Conservation (phyloP, 2,113 vertebrate species). For the Callocephalon fimbriatum region DNA sequence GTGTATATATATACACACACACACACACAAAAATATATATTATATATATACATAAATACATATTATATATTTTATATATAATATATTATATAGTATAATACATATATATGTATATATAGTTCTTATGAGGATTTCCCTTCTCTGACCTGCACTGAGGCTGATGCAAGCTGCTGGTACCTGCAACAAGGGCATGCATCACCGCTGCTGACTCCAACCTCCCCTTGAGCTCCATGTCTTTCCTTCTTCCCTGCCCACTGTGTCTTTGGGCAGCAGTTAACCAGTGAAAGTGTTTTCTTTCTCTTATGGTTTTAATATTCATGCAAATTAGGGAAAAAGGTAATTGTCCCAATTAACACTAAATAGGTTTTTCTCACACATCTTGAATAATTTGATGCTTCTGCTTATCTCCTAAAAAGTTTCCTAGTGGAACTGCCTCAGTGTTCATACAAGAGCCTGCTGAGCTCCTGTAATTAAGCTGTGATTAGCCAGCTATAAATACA, state of each 20-base stretch:
- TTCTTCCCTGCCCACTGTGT: background rate
- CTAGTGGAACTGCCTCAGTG: constrained; percentile 66
- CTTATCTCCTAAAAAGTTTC: constrained; percentile 80
- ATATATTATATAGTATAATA: no score
- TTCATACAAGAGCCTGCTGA: constrained; percentile 69
- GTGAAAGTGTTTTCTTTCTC: background rate
- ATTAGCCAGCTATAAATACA: constrained; percentile 76
- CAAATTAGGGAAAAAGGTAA: constrained; percentile 41
- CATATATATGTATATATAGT: background rate
- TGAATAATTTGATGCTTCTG: constrained; percentile 77
- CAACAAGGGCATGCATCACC: accelerated
- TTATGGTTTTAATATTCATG: constrained; percentile 44
- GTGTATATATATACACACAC: no score
- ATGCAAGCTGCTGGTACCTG: background rate
- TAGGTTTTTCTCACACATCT: constrained; percentile 66
- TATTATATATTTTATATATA: no score
- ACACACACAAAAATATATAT: no score
- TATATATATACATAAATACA: no score
- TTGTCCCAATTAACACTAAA: constrained; percentile 66
- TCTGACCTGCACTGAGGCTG: background rate
- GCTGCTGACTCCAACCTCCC: accelerated
- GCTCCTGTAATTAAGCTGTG: constrained; percentile 81
- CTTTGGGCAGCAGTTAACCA: background rate
- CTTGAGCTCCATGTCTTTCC: accelerated
- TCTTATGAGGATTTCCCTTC: accelerated